A percentile compares a stretch with the other conserved stretches of the same genome.
phyloP scores from a whole-genome alignment of 2,797 vertebrate genomes.

The Sebastolobus alascanus region DNA sequence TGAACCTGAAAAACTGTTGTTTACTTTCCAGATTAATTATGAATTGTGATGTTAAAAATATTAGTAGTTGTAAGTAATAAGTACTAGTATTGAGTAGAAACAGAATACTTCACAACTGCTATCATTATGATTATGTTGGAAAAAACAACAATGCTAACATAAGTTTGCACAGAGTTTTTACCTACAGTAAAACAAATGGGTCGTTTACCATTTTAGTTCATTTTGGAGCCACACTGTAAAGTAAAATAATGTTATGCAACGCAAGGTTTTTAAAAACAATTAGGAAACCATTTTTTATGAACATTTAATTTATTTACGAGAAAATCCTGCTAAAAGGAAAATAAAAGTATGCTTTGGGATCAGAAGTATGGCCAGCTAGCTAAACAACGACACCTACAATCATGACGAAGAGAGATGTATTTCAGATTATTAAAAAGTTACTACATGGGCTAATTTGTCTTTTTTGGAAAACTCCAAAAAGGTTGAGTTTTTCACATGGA shows the following conservation, averaged over 20 bases:
- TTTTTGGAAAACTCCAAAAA: not conserved
- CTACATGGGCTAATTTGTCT: not conserved
- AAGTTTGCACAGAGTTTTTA: not conserved
- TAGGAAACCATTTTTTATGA: not conserved
- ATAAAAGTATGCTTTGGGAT: not conserved
- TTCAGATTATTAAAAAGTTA: not conserved
- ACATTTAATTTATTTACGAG: not conserved
- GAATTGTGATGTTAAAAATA: not conserved
- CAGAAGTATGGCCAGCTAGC: fast-evolving
- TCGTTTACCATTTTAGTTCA: not conserved
- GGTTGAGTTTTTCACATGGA: not conserved
- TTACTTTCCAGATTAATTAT: too few species aligned
- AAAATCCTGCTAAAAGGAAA: not conserved
- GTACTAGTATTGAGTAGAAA: not conserved
- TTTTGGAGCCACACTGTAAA: not conserved
- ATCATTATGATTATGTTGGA: not conserved
- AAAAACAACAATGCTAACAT: not conserved
- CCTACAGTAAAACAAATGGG: too few species aligned
- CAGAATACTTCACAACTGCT: not conserved
- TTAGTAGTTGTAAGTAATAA: not conserved
- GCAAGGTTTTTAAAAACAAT: not conserved
- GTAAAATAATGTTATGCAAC: not conserved
- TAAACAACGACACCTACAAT: not conserved
- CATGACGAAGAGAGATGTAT: not conserved
- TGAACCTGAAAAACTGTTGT: not conserved